A percentile compares a stretch with the other conserved stretches of the same genome.
Conservation (phyloP, 2,888 invertebrate species). For the Gymnoscelis rufifasciata region DNA sequence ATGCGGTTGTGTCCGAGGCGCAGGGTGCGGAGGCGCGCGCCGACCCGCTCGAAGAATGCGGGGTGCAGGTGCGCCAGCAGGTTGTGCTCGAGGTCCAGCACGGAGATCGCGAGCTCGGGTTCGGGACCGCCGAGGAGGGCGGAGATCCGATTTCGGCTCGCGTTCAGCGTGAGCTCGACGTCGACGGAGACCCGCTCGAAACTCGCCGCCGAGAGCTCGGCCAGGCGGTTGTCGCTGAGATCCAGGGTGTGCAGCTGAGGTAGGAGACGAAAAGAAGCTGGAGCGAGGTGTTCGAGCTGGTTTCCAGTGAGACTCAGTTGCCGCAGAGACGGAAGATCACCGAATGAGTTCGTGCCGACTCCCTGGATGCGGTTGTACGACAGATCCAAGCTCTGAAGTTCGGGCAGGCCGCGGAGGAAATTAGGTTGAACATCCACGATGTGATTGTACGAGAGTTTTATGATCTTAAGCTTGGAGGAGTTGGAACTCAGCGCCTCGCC, state of each 20-base stretch:
- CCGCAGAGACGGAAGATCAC: constrained; percentile 83
- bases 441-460: constrained; percentile 88
- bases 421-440: constrained; percentile 81
- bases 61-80: constrained; percentile 77
- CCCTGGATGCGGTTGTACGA: constrained; percentile 84
- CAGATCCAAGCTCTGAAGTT: constrained; percentile 84
- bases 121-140: constrained; percentile 43
- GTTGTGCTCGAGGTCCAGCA: constrained; percentile 83
- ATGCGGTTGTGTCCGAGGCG: constrained; percentile 80
- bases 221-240: constrained; percentile 84
- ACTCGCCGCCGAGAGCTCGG: constrained; percentile 79
- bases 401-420: constrained; percentile 82
- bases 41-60: constrained; percentile 73
- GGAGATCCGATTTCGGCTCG: constrained; percentile 82
- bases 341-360: constrained; percentile 82
- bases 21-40: constrained; percentile 42
- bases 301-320: constrained; percentile 89
- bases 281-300: constrained; percentile 81
- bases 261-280: constrained; percentile 84
- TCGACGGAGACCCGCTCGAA: constrained; percentile 82
- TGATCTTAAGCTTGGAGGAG: constrained; percentile 85
- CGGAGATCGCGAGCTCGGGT: constrained; percentile 68
- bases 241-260: constrained; percentile 85
- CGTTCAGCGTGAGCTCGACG: constrained; percentile 82
- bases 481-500: constrained; percentile 49